Conservation (phyloP, 2,888 invertebrate species). For the Xylophagus ater region DNA sequence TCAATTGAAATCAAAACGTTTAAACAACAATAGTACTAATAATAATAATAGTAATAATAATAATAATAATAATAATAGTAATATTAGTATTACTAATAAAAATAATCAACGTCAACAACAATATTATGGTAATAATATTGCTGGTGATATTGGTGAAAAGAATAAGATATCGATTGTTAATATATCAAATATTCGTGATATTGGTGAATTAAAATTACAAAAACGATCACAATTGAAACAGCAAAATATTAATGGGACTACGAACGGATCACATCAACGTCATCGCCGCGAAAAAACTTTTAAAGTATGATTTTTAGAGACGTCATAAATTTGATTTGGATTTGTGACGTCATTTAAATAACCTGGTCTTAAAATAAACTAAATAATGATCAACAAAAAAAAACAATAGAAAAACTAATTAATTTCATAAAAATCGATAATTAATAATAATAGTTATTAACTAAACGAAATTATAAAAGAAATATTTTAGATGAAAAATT, state of each 20-base stretch:
- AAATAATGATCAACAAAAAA: neutral
- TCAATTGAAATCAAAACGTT: conserved; percentile 1
- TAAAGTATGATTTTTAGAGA: conserved; percentile 41
- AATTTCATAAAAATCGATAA: neutral
- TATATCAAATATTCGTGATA: neutral
- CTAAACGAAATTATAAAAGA: neutral
- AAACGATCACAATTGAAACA: neutral
- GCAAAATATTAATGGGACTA: neutral
- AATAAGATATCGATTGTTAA: neutral
- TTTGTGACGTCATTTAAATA: conserved; percentile 14
- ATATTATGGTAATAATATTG: conserved; percentile 18
- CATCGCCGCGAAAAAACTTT: conserved; percentile 39
- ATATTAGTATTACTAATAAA: conserved; percentile 17
- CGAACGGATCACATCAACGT: conserved; percentile 24
- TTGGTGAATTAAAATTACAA: neutral
- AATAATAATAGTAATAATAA: too few relatives aligned
- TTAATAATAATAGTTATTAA: neutral
- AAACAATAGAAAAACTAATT: neutral
- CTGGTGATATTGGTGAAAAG: conserved; percentile 7
- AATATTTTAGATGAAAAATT: neutral
- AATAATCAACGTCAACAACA: conserved; percentile 15
- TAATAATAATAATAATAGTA: conserved; percentile 19
- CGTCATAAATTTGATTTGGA: conserved; percentile 33
- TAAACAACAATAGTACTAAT: conserved; percentile 7
- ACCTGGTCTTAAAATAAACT: neutral